A percentile compares a stretch with the other conserved stretches of the same genome.
phyloP scores from a whole-genome alignment of 2,797 vertebrate species.

The Microchirus variegatus region DNA sequence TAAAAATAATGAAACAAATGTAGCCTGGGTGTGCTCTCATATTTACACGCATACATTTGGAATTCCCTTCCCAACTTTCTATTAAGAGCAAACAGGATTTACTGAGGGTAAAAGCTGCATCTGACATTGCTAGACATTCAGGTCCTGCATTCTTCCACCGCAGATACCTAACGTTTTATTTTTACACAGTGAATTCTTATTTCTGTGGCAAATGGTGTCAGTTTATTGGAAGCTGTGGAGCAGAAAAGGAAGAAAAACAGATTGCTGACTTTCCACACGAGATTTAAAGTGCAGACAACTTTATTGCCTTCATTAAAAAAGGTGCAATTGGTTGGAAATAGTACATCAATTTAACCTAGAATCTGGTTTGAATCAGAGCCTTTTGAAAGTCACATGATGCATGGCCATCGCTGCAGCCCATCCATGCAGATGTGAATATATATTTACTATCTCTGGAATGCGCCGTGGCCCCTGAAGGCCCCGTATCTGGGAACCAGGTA shows the following conservation, averaged over 20 bases:
- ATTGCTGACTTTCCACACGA: neutral
- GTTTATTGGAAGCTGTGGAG: no score
- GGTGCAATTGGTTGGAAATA: no score
- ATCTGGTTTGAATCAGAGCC: neutral
- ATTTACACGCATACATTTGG: neutral
- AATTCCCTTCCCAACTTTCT: neutral
- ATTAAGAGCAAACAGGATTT: neutral
- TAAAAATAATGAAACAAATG: constrained; percentile 8
- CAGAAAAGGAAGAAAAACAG: neutral
- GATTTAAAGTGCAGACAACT: no score
- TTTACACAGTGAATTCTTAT: no score
- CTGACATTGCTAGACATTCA: no score
- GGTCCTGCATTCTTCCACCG: no score
- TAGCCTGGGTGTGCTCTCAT: neutral
- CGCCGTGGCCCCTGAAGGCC: neutral
- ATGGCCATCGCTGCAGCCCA: neutral
- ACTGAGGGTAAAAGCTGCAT: no score
- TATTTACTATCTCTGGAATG: neutral
- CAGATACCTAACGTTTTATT: no score
- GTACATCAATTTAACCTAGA: no score
- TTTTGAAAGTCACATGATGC: no score
- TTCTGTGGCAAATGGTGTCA: no score
- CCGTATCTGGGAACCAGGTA: neutral
- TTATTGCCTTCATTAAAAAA: no score
- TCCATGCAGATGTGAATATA: neutral